Evolutionary conservation across 2,113 vertebrate species (phyloP), one percentile per base, ranked within the genome.

Genomic region (Puma concolor): DNA sequence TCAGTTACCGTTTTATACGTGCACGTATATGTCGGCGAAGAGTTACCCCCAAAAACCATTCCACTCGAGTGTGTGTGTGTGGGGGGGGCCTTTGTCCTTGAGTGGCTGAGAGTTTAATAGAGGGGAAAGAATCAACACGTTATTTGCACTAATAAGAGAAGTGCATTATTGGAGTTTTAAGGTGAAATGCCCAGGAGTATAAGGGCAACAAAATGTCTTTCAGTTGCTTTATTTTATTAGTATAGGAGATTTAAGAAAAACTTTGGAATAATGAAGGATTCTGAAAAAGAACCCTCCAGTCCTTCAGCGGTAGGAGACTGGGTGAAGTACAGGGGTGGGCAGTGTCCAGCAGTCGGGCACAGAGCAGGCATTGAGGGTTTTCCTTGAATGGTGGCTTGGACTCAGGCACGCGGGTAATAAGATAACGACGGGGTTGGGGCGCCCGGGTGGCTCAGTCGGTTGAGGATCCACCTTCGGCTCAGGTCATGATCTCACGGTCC

Each of bases 301-400:
- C 60, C 36, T 64, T 64, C 31, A 0, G 71, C 64, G 94, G 82
- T 36, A 48, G 87, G 82, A 52, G 80, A 7, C 79, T 19, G 21
- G 9, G 50, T 8, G 33, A 27, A 38, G 25, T 79, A 57, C 0
- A 11, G 81, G 13, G 25, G 94, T 82, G 97, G 97, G 97, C 14
- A 64, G 93, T 2, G 12, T 2, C 5, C 16, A 44, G 54, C 9
- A 4, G 86, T 64, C 36, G 16, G 48, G 66, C 52, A 69, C 64
- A 63, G 97, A 94, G 93, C 96, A 29, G 3, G 33, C 97, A 48
- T 44, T 48, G 91, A 96, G 63, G 97, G 95, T 93, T 98, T 93
- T 87, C 72, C 97, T 3, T 44, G 33, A 29, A 25, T 5, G 72
- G 94, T 48, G 96, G 98, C 19, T 97, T 92, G 92, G 85, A 92